These are phyloP conservation scores for Oryctes rhinoceros DNA, from an alignment of 1,140 invertebrate species.

Conservation along the genomic window DNA sequence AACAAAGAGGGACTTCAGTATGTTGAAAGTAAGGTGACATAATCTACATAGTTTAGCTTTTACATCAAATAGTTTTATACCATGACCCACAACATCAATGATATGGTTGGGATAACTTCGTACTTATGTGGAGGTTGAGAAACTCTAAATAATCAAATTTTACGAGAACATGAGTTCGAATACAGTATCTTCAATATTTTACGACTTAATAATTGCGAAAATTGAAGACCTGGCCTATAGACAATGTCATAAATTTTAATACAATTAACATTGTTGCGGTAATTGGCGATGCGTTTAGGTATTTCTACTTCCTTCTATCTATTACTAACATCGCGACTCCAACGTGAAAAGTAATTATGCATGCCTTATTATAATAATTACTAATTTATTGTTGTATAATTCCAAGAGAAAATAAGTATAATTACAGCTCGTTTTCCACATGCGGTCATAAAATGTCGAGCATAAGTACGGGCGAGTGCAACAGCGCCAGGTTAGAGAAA, in stretches of 20 bases:
- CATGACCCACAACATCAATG: too few relatives aligned
- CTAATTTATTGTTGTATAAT: conserved; percentile 20
- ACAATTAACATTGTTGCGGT: conserved; percentile 11
- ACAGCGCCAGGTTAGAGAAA: not conserved
- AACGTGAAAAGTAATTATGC: not conserved
- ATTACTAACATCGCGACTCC: not conserved
- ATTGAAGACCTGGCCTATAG: not conserved
- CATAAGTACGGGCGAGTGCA: not conserved
- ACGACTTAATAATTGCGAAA: too few relatives aligned
- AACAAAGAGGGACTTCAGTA: too few relatives aligned
- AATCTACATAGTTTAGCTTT: too few relatives aligned
- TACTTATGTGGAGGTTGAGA: too few relatives aligned
- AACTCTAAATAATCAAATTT: too few relatives aligned
- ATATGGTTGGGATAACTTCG: too few relatives aligned
- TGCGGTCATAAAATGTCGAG: conserved; percentile 9
- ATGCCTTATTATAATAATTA: not conserved
- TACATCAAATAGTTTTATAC: too few relatives aligned
- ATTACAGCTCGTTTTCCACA: conserved; percentile 21
- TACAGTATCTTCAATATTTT: too few relatives aligned
- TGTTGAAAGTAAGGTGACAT: too few relatives aligned
- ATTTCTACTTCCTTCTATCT: not conserved
- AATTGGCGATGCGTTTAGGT: not conserved
- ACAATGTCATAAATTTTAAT: not conserved
- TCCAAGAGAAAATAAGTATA: conserved; percentile 15
- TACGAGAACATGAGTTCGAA: too few relatives aligned